Base-by-base conservation (phyloP, 2,113 vertebrate species). In the Rana temporaria region DNA sequence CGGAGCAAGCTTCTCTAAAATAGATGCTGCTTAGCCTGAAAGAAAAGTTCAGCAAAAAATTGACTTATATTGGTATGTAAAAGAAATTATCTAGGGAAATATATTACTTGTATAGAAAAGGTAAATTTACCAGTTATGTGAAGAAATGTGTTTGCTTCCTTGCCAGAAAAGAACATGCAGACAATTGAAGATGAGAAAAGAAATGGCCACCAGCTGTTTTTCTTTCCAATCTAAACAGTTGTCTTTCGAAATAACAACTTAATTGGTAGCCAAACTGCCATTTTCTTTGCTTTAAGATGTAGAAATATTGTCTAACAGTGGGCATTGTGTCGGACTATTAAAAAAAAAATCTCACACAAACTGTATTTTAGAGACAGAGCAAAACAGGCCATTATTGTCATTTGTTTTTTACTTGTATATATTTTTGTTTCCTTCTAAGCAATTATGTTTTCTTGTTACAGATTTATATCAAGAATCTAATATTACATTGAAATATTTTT, bases 191-290 rank as follows among this genome's bases (percentile, higher is more conserved):
- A 82, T 67, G 11, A 34, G n/a, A 22, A 81, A 65, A 67, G 62
- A 66, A 75, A 65, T 48, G 53, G 60, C 52, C 80, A 75, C 80
- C 80, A 82, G 80, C 80, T 82, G 80, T 65, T 66, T 82, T 60
- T 38, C 60, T 81, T 56, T 65, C 63, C 48, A 20, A 75, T 75
- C 63, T 52, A 53, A 75, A 82, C 71, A 67, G 71, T 75, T 82
- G 63, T 56, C 30, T 73, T 74, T 82, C 68, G 62, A 71, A 82
- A 75, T 12, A 75, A 75, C 70, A 82, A 73, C 59, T 74, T 82
- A 82, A 82, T 82, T 75, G 80, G 80, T 75, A 82, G 19, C 62
- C 59, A 82, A 82, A 82, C 75, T 82, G 75, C 71, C 63, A 75
- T 75, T 82, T 82, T 73, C 70, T 32, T 82, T 74, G 53, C 63